phyloP scores from a whole-genome alignment of 2,888 invertebrate species.

The Oxycera nigricornis region DNA sequence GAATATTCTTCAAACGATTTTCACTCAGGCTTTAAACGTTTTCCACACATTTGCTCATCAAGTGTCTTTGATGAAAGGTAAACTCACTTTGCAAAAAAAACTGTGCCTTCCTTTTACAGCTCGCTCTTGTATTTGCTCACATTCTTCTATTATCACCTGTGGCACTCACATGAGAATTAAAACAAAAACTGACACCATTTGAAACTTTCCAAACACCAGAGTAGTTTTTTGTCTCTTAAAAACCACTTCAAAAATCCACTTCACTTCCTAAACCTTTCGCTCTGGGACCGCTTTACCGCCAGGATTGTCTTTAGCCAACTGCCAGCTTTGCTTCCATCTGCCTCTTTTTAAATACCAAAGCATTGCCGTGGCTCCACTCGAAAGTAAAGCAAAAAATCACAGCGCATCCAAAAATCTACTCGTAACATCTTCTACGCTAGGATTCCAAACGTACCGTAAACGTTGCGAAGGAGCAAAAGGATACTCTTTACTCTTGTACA shows the following conservation, averaged over 20 bases:
- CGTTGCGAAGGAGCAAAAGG: constrained; percentile 13
- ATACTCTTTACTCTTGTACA: constrained; percentile 10
- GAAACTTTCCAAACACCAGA: constrained; percentile 12
- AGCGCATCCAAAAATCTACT: constrained; percentile 40
- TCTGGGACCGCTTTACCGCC: constrained; percentile 15
- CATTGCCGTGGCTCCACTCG: neutral
- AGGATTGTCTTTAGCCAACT: constrained; percentile 37
- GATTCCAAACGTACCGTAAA: neutral
- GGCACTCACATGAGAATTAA: neutral
- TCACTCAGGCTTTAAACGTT: too few relatives aligned
- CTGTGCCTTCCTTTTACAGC: neutral
- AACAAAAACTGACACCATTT: neutral
- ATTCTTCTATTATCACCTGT: neutral
- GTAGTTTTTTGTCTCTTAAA: neutral
- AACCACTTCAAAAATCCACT: neutral
- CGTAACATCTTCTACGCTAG: neutral
- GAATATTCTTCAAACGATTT: too few relatives aligned
- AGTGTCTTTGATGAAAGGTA: too few relatives aligned
- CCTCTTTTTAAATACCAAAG: constrained; percentile 34
- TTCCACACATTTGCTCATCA: too few relatives aligned
- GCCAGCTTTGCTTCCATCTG: constrained; percentile 20
- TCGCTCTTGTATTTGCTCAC: neutral
- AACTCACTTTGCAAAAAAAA: neutral
- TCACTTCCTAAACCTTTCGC: neutral
- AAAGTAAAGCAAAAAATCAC: constrained; percentile 32